Evolutionary conservation across 2,888 invertebrate species (phyloP).

Genomic region (Drosophila bunnanda): DNA sequence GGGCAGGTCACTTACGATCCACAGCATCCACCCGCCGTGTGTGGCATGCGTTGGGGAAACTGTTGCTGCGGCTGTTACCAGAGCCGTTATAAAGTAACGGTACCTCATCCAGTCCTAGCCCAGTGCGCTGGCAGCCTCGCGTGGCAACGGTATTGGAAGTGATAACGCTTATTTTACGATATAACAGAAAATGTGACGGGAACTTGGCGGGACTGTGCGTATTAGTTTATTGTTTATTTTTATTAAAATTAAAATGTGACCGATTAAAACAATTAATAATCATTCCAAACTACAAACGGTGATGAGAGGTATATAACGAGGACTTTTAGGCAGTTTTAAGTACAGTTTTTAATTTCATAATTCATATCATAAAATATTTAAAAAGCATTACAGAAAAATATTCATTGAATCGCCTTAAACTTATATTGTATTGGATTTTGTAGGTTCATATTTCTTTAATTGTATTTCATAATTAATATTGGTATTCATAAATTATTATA

Average conservation of each 20-base stretch:
- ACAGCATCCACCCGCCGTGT: slow-evolving; percentile 47
- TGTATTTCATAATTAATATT: too few relatives aligned
- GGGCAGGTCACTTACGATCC: slow-evolving; percentile 79
- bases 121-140: slow-evolving; percentile 71
- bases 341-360: too few relatives aligned
- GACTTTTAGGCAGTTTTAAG: too few relatives aligned
- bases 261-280: background rate
- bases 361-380: too few relatives aligned
- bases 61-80: slow-evolving; percentile 43
- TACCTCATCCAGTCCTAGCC: slow-evolving; percentile 46
- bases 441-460: background rate
- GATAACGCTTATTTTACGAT: background rate
- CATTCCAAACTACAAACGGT: background rate
- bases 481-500: background rate
- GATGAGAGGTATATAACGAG: background rate
- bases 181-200: slow-evolving; percentile 17
- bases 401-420: too few relatives aligned
- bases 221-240: slow-evolving; percentile 15
- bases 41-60: slow-evolving; percentile 16
- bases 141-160: slow-evolving; percentile 62
- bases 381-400: too few relatives aligned
- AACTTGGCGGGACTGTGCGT: slow-evolving; percentile 28
- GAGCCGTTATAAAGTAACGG: slow-evolving; percentile 65
- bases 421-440: too few relatives aligned
- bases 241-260: background rate